Percentiles rank a stretch among this genome's conserved stretches.
These are phyloP conservation scores for Tachyglossus aculeatus DNA, from an alignment of 2,797 vertebrate genomes.

Conservation along the genomic window DNA sequence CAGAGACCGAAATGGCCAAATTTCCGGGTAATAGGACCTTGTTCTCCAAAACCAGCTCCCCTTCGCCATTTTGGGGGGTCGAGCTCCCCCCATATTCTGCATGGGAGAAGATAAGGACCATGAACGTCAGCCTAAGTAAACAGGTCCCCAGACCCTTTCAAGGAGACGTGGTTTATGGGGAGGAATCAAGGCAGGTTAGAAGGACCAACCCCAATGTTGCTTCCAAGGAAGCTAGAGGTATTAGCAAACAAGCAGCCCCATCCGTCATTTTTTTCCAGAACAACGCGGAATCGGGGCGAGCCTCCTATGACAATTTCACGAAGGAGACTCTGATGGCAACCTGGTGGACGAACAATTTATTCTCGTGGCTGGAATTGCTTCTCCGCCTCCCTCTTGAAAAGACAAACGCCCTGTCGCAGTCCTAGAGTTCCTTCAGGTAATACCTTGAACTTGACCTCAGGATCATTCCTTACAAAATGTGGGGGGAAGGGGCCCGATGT, in stretches of 20 bases:
- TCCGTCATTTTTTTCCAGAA: background rate
- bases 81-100: background rate
- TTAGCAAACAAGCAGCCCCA: background rate
- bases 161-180: background rate
- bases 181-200: background rate
- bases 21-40: background rate
- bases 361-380: background rate
- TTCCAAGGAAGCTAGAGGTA: background rate
- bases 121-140: background rate
- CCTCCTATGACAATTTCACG: background rate
- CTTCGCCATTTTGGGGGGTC: too few species aligned
- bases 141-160: background rate
- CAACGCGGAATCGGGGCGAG: background rate
- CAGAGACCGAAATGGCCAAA: background rate
- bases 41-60: background rate
- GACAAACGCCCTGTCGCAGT: background rate
- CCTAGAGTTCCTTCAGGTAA: conserved; percentile 27
- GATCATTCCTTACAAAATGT: conserved; percentile 48
- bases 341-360: conserved; percentile 7
- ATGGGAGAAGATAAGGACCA: background rate
- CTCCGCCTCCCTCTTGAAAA: background rate
- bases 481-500: too few species aligned
- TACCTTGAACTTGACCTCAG: conserved; percentile 76
- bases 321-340: background rate
- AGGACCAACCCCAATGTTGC: background rate